These are phyloP conservation scores for Motacilla tschutschensis DNA, from an alignment of 2,113 vertebrate genomes.

Conservation along the genomic window DNA sequence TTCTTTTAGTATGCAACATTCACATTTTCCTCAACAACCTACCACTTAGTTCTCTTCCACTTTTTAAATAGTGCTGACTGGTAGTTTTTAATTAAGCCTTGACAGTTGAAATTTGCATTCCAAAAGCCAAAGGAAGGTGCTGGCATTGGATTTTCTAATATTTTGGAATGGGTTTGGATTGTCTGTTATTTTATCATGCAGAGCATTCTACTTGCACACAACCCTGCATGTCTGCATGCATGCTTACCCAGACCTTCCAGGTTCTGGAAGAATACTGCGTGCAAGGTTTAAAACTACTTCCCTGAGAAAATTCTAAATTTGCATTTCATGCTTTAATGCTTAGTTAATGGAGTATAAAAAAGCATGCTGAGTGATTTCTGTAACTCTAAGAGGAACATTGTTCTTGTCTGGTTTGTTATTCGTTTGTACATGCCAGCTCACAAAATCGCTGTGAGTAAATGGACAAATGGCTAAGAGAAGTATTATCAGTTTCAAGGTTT, in stretches of 20 bases:
- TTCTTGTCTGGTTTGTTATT: slow-evolving; percentile 5
- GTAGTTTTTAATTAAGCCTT: slow-evolving; percentile 78
- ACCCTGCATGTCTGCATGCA: not conserved
- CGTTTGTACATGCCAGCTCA: slow-evolving; percentile 3
- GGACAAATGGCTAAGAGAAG: not conserved
- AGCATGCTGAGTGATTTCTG: not conserved
- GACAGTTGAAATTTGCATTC: slow-evolving; percentile 80
- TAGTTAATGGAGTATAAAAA: slow-evolving; percentile 51
- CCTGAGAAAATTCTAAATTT: not conserved
- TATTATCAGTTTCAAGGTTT: not conserved
- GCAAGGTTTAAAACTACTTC: not conserved
- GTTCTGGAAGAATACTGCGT: not conserved
- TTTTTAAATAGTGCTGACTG: slow-evolving; percentile 77
- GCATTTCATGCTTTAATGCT: slow-evolving; percentile 43
- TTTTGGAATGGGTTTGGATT: slow-evolving; percentile 27
- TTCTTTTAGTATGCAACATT: slow-evolving; percentile 66
- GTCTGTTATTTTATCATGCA: slow-evolving; percentile 28
- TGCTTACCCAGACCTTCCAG: not conserved
- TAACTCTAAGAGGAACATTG: slow-evolving; percentile 12
- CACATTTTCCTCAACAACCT: slow-evolving; percentile 65
- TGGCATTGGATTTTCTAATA: slow-evolving; percentile 51
- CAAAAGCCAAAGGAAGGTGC: slow-evolving; percentile 68
- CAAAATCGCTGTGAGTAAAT: not conserved
- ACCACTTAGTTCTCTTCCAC: slow-evolving; percentile 75
- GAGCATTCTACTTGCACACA: not conserved